Base-by-base conservation (phyloP, 2,888 invertebrate species). In the Metalampra italica region DNA sequence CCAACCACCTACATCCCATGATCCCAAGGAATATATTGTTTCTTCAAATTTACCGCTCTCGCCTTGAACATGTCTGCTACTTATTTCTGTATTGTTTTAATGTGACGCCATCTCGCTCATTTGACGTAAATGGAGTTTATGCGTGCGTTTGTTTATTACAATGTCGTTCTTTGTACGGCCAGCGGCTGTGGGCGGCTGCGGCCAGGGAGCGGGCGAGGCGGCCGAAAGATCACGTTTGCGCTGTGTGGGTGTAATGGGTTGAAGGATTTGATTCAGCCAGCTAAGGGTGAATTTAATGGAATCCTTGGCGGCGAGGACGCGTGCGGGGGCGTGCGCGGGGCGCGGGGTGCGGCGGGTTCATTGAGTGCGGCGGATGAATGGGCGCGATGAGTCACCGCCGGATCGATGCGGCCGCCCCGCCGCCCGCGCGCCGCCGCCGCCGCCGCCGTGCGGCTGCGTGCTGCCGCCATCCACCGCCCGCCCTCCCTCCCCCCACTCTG, bases 341-440 rank as follows among this genome's bases (percentile, higher is more conserved):
- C 56, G 61, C 62, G 66, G 63, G 65, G 66, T 63, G 68, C 75
- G 74, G 74, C 70, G 69, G 67, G 72, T 87, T 86, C 88, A 89
- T 89, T 89, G 81, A 89, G 84, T 63, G 83, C 79, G 81, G 81
- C 78, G 80, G 81, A 87, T 89, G 88, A 89, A 89, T 89, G 88
- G 77, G 79, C 72, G 76, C 76, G 77, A 74, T 88, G 88, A 88
- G 71, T 89, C 88, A 88, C 68, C 80, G 75, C 82, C 80, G 75
- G 83, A 86, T 87, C 87, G 84, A 87, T 86, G 53, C 60, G 50
- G 56, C 52, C 55, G 64, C 63, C 59, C 60, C 51, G 55, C 47
- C 51, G 46, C 55, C 52, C 52, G 57, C 56, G 46, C 67, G 64
- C 50, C 51, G 43, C 50, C 62, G 62, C 71, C 61, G 53, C 58